Base-by-base conservation (phyloP, 2,113 vertebrate species). In the Ascaphus truei region DNA sequence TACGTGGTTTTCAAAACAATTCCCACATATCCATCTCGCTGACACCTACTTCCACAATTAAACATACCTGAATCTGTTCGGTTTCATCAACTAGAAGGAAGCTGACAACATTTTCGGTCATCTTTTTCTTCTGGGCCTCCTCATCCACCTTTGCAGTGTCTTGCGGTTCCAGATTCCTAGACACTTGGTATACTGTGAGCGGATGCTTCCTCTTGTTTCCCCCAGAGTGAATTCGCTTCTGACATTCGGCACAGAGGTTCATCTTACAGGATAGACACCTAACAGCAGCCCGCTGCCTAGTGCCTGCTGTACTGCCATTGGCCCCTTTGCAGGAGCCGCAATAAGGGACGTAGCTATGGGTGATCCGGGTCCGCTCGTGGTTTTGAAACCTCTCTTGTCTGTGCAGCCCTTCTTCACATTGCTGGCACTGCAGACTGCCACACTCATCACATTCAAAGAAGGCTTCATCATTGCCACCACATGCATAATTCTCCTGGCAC, bases 401-500 rank as follows among this genome's bases (percentile, higher is more conserved):
- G 59, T 99, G 97, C 22, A 99, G 91, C 77, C 94, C 95, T 69
- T 94, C 89, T 59, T 98, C 96, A 3, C 97, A 99, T 34, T 92
- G 92, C 34, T 85, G 78, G 58, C 97, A 99, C 78, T 99, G 97
- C 62, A 99, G 58, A 61, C 95, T 98, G 64, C 94, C 91, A 57
- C 96, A 99, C 72, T 99, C 97, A 0, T 99, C 97, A 0, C 96
- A 99, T 72, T 99, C 97, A 9, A 94, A 98, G 3, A 89, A 67
- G 2, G 95, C 96, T 76, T 95, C 93, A 1, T 96, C 94, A 0
- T 92, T 86, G 12, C 96, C 97, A 1, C 95, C 93, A 37, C 97
- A 99, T 30, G 93, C 94, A 7, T 96, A 99, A 77, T 94, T 98
- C 75, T 99, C 97, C 83, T 99, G 97, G 78, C 97, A 99, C 52